Base-by-base conservation (phyloP, 2,113 vertebrate species). In the Trochalopteron elliotii region DNA sequence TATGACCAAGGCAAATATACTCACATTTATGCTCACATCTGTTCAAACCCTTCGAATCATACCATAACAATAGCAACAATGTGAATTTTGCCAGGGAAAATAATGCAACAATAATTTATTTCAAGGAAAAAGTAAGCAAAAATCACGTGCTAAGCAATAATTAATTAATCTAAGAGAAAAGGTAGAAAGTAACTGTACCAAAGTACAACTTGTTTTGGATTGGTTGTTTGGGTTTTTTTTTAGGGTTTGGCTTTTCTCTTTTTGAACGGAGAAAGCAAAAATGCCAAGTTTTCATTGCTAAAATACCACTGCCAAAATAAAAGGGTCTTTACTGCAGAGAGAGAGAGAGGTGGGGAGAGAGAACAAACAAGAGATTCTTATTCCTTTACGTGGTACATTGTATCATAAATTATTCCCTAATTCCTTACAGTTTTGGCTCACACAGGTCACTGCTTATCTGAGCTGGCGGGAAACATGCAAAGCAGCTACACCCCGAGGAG, bases 361-460 rank as follows among this genome's bases (percentile, higher is more conserved):
- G 79, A 94, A 91, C 59, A 88, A 95, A 91, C 37, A 89, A 59
- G 68, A 91, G 74, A 84, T 71, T 75, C 67, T 89, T 60, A 88
- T 88, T 96, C 45, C 67, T 96, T 85, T 89, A 83, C 90, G 93
- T 70, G 85, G 68, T 78, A 85, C 65, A 96, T 87, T 91, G 92
- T 91, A 97, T 96, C 94, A 97, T 95, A 96, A 97, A 97, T 94
- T 95, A 97, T 93, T 89, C 92, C 60, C 84, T 87, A 95, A 91
- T 94, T 96, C 89, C 74, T 95, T 79, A 90, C 61, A 97, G 94
- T 83, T 78, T 86, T 81, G 90, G 91, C 94, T 86, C 64, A 33
- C n/a, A 40, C 80, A 92, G 94, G 95, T 97, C 42, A 15, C 90
- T 49, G 96, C 96, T 98, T 98, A 98, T 98, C 98, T 65, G 93